Base-by-base conservation (phyloP, 2,888 invertebrate species). In the Carpatolechia fugitivella region DNA sequence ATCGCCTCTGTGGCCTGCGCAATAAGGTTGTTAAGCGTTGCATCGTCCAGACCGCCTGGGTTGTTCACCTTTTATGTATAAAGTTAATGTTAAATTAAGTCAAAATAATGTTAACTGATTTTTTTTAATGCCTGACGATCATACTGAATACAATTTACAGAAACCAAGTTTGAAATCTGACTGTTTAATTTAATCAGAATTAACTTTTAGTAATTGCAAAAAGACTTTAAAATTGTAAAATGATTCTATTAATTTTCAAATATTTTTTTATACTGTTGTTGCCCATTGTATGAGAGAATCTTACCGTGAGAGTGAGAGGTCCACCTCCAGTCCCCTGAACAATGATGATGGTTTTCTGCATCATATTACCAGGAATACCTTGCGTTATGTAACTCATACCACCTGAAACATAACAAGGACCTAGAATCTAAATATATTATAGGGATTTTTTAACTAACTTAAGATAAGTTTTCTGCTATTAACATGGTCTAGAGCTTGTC, bases 1-100 rank as follows among this genome's bases (percentile, higher is more conserved):
- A 91, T 88, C 75, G 90, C 90, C 78, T 91, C 91, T 75, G 88
- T 91, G 67, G 91, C 91, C 75, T 90, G 91, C 48, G 90, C 76
- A 69, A 91, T 91, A 74, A 91, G 85, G 74, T 78, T 87, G 85
- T 89, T 90, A 72, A 91, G 74, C 63, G 90, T 90, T 66, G 85
- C 85, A 74, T 91, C 91, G 79, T 91, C 91, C 78, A 91, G 69
- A 46, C 86, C 90, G 48, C 81, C 82, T 8, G 91, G 85, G 73
- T 91, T 91, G 87, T 91, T 91, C 68, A 91, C 91, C 91, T 91
- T 88, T 71, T 70, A 13, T 38, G 18, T 38, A 18, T 50, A 33
- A 49, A 44, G 44, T 44, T 7, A 29, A n/a, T 11, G 44, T 44
- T 44, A 44, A 24, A 29, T 20, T 14, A 3, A 8, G 14, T 47